Base-by-base conservation (phyloP, 2,797 vertebrate species). In the Coilia nasus region DNA sequence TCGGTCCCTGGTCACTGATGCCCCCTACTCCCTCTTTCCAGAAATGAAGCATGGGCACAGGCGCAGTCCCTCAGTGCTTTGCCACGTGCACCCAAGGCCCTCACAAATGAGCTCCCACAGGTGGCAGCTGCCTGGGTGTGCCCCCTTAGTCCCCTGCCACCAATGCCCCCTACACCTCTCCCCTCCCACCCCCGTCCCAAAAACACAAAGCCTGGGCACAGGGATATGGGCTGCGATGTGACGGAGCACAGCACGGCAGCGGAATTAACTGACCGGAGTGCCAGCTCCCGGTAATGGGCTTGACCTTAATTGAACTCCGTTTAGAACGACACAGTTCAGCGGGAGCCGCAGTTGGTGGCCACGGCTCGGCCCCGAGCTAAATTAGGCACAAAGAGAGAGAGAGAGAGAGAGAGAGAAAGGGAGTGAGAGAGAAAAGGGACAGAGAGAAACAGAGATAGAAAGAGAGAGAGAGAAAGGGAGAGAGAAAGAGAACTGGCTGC, bases 221-320 rank as follows among this genome's bases (percentile, higher is more conserved):
- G 28, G 23, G 57, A 60, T 3, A 21, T 3, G n/a, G 60, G 9
- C 60, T 54, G 50, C 9, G 14, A 9, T 54, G 23, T 59, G 57
- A 3, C 57, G 14, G 57, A 59, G 57, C 57, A 19, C 17, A 59
- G 57, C 17, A 59, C 2, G 60, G 60, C 23, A 19, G 67, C 67
- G 5, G 15, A 35, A 31, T 54, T 6, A 71, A 14, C 64, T 15
- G 31, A 31, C 12, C 67, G 31, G 15, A 35, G 67, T 75, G 67
- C 67, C 67, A 35, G 14, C 28, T 35, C 28, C 28, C 28, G 5
- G 28, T 41, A 75, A 75, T 75, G 67, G 31, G 12, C 31, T 41
- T 75, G 28, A 41, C 67, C 67, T 75, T 35, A 75, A 75, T 28
- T 75, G 28, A 75, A 75, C 67, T 75, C 64, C 14, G 17, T 41